Percentiles rank a stretch among this genome's conserved stretches.
Conservation (phyloP, 2,888 invertebrate species). For the Anticlea derivata region DNA sequence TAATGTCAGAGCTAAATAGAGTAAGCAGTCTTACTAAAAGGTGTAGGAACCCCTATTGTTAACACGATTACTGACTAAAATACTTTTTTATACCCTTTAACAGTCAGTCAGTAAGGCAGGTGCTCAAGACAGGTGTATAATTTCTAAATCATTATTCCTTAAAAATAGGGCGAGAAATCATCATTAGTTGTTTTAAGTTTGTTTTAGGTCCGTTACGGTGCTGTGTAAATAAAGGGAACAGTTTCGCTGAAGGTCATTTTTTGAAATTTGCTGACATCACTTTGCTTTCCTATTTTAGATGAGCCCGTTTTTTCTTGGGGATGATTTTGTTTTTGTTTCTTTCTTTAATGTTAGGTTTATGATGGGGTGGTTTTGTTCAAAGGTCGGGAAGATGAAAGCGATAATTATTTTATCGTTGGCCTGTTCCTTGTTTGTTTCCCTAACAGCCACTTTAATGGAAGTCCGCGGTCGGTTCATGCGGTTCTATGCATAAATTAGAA, state of each 20-base stretch:
- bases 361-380: conserved; percentile 37
- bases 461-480: conserved; percentile 60
- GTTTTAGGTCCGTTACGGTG: conserved; percentile 77
- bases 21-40: conserved; percentile 23
- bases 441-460: conserved; percentile 80
- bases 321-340: conserved; percentile 57
- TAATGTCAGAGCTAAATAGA: conserved; percentile 26
- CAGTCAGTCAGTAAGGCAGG: conserved; percentile 69
- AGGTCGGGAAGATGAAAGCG: conserved; percentile 68
- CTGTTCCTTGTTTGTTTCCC: conserved; percentile 81
- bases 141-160: conserved; percentile 50
- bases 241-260: conserved; percentile 50
- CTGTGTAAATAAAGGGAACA: conserved; percentile 62
- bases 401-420: conserved; percentile 80
- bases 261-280: conserved; percentile 75
- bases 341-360: conserved; percentile 51
- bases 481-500: conserved; percentile 71
- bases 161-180: conserved; percentile 60
- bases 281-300: conserved; percentile 64
- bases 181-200: conserved; percentile 70
- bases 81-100: conserved; percentile 53
- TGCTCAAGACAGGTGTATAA: conserved; percentile 68
- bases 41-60: conserved; percentile 49
- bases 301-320: conserved; percentile 63
- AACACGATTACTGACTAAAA: conserved; percentile 51